These are phyloP conservation scores for Stictocephala bisonia DNA, from an alignment of 2,888 invertebrate genomes.

Conservation along the genomic window DNA sequence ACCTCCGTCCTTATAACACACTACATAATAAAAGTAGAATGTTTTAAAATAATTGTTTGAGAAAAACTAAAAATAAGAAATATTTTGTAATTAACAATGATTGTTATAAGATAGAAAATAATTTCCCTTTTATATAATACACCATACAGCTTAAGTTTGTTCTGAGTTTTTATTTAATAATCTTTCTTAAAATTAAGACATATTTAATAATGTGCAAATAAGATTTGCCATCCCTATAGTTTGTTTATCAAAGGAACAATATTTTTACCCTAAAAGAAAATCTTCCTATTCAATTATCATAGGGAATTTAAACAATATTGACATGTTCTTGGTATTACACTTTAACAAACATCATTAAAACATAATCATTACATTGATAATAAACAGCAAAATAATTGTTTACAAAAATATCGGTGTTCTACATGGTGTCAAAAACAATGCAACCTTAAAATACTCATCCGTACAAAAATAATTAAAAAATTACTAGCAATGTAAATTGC, in stretches of 20 bases:
- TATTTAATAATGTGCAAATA: background rate
- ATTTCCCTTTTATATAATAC: background rate
- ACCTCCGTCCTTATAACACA: too few relatives aligned
- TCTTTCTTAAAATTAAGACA: background rate
- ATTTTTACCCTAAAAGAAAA: too few relatives aligned
- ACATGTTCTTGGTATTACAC: too few relatives aligned
- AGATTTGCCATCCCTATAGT: too few relatives aligned
- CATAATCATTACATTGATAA: slow-evolving; percentile 23
- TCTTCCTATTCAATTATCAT: too few relatives aligned
- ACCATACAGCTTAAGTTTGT: background rate
- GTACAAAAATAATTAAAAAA: too few relatives aligned
- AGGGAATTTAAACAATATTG: background rate
- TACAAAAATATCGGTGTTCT: too few relatives aligned
- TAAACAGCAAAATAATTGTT: slow-evolving; percentile 18
- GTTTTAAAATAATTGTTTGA: background rate
- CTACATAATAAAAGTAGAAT: background rate
- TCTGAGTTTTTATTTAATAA: background rate
- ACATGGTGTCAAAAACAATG: too few relatives aligned
- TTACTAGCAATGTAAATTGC: too few relatives aligned
- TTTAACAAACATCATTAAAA: too few relatives aligned
- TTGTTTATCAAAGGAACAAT: too few relatives aligned
- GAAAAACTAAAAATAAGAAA: background rate
- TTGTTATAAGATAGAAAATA: background rate
- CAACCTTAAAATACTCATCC: too few relatives aligned
- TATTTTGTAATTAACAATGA: background rate